phyloP scores from a whole-genome alignment of 2,797 vertebrate genomes.

The Coracias cyanogaster region DNA sequence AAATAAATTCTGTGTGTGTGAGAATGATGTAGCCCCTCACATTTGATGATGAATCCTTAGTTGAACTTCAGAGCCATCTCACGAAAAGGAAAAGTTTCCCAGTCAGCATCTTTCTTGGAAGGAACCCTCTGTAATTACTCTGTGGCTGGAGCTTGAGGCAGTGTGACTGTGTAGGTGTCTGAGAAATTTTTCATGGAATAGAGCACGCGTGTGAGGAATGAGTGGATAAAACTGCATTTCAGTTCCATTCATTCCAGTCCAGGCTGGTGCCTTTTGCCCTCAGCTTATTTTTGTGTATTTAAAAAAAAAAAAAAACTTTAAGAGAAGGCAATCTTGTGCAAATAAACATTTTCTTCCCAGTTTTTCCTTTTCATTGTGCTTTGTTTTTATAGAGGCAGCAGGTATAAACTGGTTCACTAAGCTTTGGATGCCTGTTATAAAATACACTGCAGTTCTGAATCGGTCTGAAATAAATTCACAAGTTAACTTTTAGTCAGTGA shows the following conservation, averaged over 20 bases:
- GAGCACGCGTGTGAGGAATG: not conserved
- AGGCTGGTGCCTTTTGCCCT: not conserved
- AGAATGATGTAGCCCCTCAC: not conserved
- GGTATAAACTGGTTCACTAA: not conserved
- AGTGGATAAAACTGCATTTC: not conserved
- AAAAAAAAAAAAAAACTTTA: not conserved
- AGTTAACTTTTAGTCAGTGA: not conserved
- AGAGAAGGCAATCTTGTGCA: not conserved
- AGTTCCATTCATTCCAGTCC: not conserved
- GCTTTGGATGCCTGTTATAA: not conserved
- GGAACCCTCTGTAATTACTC: not conserved
- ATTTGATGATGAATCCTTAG: not conserved
- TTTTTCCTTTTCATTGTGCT: not conserved
- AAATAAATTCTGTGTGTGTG: not conserved
- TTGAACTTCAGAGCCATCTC: not conserved
- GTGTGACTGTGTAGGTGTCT: constrained; percentile 4
- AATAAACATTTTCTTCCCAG: not conserved
- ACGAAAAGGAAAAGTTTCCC: not conserved
- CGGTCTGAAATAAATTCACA: not conserved
- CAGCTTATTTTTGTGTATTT: not conserved
- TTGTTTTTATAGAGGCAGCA: not conserved
- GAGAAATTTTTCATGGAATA: not conserved
- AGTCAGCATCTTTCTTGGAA: not conserved
- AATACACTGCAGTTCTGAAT: not conserved
- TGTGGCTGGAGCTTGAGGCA: not conserved